Base-by-base conservation (phyloP, 2,888 invertebrate genomes). In the Nasonovia ribisnigri region DNA sequence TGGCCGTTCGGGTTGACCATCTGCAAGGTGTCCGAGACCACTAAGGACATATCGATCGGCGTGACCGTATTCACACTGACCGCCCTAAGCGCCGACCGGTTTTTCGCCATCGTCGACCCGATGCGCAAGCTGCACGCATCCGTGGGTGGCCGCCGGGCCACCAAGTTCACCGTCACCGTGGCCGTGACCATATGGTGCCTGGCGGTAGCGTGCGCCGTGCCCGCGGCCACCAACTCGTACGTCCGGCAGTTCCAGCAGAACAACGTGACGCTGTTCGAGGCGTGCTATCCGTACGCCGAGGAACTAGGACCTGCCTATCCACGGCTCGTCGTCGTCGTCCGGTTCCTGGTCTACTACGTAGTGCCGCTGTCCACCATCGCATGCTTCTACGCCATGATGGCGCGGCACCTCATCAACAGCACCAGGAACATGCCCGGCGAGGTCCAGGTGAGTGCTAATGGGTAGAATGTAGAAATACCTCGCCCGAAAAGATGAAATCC, bases 21-120 rank as follows among this genome's bases (percentile, higher is more conserved):
- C 60, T 95, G 95, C 94, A 95, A 95, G 94, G 94, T 95, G 26
- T 98, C 98, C 2, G 98, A 99, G 95, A 98, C 97, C 87, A 97
- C 98, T 90, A 98, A 98, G 95, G 98, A 98, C 95, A 97, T 99
- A 95, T 98, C 98, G 91, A 97, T 98, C 94, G 99, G 99, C 0
- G 99, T 99, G 0, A 98, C 98, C 0, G 98, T 99, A 0, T 99
- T 99, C 95, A 99, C 99, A 0, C 96, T 99, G 95, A 98, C 98
- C 0, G 98, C 98, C 0, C 96, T 99, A 2, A 98, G 98, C 43
- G 98, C 97, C 16, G 98, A 99, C 96, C 96, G 99, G 92, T 99
- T 98, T 96, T 98, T 98, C 95, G 99, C 99, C 10, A 98, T 99
- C 94, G 98, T 98, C 5, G 97, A 98, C 95, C 99, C 99, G 0